These are phyloP conservation scores for Apotomis betuletana DNA, from an alignment of 2,888 invertebrate genomes.

Conservation along the genomic window DNA sequence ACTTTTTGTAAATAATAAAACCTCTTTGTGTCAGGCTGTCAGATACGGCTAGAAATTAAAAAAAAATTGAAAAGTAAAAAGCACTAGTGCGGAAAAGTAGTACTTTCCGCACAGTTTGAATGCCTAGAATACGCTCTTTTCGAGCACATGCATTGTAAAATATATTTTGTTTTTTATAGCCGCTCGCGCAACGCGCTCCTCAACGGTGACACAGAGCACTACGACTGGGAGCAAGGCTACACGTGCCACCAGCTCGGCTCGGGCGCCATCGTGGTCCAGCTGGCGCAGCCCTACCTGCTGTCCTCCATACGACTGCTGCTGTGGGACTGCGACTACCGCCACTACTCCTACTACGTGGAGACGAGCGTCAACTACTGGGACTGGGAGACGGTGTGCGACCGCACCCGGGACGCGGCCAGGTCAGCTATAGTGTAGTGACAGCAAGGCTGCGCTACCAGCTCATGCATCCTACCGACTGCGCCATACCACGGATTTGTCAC, in stretches of 20 bases:
- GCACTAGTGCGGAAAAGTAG: too few relatives aligned
- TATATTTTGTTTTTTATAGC: slow-evolving; percentile 60
- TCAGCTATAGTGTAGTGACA: slow-evolving; percentile 40
- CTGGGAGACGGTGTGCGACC: slow-evolving; percentile 96
- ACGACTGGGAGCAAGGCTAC: slow-evolving; percentile 99
- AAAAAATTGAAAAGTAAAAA: too few relatives aligned
- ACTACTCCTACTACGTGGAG: slow-evolving; percentile 98
- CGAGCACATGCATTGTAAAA: too few relatives aligned
- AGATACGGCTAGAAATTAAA: too few relatives aligned
- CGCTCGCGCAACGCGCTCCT: slow-evolving; percentile 96
- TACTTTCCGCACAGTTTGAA: too few relatives aligned
- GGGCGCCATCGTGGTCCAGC: slow-evolving; percentile 96
- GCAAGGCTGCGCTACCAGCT: too few relatives aligned
- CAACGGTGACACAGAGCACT: slow-evolving; percentile 97
- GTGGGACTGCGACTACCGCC: slow-evolving; percentile 98
- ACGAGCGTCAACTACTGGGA: slow-evolving; percentile 95
- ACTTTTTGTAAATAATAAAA: too few relatives aligned
- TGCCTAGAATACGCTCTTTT: too few relatives aligned
- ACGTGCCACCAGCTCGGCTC: slow-evolving; percentile 98
- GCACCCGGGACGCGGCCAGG: slow-evolving; percentile 91
- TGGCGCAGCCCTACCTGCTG: slow-evolving; percentile 97
- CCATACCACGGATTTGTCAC: slow-evolving; percentile 78
- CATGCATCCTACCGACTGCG: too few relatives aligned
- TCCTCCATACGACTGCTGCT: slow-evolving; percentile 94
- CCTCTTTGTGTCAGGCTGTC: too few relatives aligned